A percentile compares a stretch with the other conserved stretches of the same genome.
Conservation (phyloP, 2,797 vertebrate genomes). For the Gallinago stenura region DNA sequence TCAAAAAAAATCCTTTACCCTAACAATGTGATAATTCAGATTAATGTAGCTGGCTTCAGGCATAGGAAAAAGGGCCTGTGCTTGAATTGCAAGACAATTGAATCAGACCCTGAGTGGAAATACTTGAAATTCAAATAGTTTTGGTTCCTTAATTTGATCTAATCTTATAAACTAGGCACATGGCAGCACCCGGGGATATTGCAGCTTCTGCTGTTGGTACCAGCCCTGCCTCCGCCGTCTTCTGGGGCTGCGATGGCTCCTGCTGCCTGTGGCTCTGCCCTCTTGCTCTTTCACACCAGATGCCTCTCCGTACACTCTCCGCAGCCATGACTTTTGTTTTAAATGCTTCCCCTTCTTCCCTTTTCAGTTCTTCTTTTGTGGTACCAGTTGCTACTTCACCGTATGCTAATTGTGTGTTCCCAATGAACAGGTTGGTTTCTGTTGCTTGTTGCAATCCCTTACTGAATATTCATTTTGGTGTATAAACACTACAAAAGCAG, state of each 20-base stretch:
- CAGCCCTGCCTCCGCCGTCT: rapidly evolving
- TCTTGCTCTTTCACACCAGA: background rate
- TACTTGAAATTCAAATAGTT: slow-evolving; percentile 39
- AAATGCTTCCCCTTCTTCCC: background rate
- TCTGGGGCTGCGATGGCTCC: background rate
- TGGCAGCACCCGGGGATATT: background rate
- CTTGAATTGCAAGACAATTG: slow-evolving; percentile 7
- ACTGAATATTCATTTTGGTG: slow-evolving; percentile 51
- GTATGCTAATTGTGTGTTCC: slow-evolving; percentile 12
- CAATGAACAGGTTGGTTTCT: slow-evolving; percentile 27
- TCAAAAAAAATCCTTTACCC: background rate
- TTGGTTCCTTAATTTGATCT: slow-evolving; percentile 2
- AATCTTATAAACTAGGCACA: background rate
- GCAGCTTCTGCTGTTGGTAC: background rate
- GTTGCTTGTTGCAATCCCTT: background rate
- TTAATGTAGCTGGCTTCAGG: background rate
- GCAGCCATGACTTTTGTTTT: background rate
- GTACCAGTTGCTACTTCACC: background rate
- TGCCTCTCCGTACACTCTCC: background rate
- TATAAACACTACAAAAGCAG: slow-evolving; percentile 1
- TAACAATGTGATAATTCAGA: background rate
- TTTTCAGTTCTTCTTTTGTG: slow-evolving; percentile 27
- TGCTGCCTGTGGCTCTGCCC: background rate
- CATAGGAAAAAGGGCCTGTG: background rate
- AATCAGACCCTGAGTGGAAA: slow-evolving; percentile 2